Percentiles rank a stretch among this genome's conserved stretches.
These are phyloP conservation scores for Delichon dasypus DNA, from an alignment of 2,797 vertebrate genomes.

Conservation along the genomic window DNA sequence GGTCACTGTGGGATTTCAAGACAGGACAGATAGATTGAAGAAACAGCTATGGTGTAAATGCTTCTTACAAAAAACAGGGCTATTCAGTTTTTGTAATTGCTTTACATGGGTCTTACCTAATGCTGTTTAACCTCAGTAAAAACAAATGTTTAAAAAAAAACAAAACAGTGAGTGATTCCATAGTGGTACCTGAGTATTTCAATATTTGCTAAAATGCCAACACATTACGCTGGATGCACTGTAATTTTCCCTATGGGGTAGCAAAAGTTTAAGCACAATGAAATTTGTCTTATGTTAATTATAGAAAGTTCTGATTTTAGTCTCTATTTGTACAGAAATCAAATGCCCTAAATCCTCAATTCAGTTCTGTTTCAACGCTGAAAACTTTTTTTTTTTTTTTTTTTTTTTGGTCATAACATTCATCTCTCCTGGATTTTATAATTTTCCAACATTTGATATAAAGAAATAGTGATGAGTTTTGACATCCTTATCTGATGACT, in stretches of 20 bases:
- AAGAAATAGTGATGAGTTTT: neutral
- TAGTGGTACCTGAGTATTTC: fast-evolving
- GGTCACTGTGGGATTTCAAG: neutral
- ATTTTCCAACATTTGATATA: neutral
- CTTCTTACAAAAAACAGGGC: neutral
- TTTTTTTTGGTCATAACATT: neutral
- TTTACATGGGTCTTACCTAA: neutral
- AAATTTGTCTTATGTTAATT: neutral
- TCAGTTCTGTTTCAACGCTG: neutral
- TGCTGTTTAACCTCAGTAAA: neutral
- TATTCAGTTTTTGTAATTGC: neutral
- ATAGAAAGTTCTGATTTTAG: neutral
- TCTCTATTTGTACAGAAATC: neutral
- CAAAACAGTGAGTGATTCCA: neutral
- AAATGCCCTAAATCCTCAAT: neutral
- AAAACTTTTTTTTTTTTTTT: neutral
- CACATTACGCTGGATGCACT: fast-evolving
- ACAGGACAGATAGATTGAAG: neutral
- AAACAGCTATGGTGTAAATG: neutral
- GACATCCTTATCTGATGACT: neutral
- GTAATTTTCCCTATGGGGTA: neutral
- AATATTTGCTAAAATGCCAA: too few species aligned
- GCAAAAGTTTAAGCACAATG: neutral
- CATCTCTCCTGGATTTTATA: fast-evolving
- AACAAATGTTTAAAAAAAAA: neutral